Base-by-base conservation (phyloP, 2,113 vertebrate genomes). In the Podocnemis expansa region DNA sequence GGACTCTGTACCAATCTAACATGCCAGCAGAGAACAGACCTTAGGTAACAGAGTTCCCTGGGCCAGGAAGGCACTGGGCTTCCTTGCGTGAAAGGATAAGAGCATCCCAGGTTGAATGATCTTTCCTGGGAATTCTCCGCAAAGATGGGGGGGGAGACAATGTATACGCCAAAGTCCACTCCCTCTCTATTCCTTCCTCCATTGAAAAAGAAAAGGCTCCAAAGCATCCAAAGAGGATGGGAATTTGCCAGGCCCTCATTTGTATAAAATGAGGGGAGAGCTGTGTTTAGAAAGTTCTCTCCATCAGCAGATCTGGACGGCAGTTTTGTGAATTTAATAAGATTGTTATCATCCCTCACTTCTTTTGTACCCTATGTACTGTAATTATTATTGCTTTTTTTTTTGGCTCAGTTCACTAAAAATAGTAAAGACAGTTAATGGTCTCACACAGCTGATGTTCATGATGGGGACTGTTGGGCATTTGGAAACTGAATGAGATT, bases 131-230 rank as follows among this genome's bases (percentile, higher is more conserved):
- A 41, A 45, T 45, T 76, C 24, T 76, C 70, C 14, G 7, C 41
- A 75, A 45, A 14, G 73, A 41, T 76, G 38, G 24, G 45, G 25
- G n/a, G 38, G 12, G 41, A 76, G 24, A 41, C 73, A 8, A 14
- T 14, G 4, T 76, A 45, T 21, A 45, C 38, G 12, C 24, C 43
- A 43, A 70, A 10, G 34, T 5, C 41, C 25, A 58, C 24, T 58
- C 24, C 70, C 38, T 43, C 73, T 16, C 56, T 5, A 6, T 21
- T 24, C 1, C 80, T 45, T 75, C n/a, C 56, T 25, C 14, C 19
- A 87, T 29, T 80, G 47, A 86, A 16, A 70, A 2, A 0, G 0
- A 43, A 75, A 24, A 29, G 41, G 10, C 73, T 6, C 16, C 41
- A 41, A 27, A 76, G 73, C 3, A 45, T 41, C 41, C 41, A 27